A percentile compares a stretch with the other conserved stretches of the same genome.
These are phyloP conservation scores for Corella eumyota DNA, from an alignment of 23 tunicate species.

Conservation along the genomic window DNA sequence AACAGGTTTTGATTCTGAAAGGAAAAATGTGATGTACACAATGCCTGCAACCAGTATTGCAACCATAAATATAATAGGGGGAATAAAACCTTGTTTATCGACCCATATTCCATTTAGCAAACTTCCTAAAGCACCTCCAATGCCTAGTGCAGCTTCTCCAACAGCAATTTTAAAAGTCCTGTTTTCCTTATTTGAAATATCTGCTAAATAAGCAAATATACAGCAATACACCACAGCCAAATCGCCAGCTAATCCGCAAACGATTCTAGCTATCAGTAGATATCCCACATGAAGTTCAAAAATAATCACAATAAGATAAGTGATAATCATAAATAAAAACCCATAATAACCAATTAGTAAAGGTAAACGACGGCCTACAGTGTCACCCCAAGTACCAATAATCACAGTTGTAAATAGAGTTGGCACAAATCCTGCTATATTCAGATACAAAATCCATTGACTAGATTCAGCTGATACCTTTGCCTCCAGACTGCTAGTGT, in stretches of 20 bases:
- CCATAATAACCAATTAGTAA: constrained; percentile 26
- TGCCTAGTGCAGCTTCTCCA: background rate
- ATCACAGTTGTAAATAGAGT: constrained; percentile 33
- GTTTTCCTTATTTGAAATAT: background rate
- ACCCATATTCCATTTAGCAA: background rate
- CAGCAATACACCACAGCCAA: constrained; percentile 31
- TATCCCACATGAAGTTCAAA: constrained; percentile 14
- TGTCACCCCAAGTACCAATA: constrained; percentile 67
- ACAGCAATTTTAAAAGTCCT: constrained; percentile 2
- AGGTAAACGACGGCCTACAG: constrained; percentile 55
- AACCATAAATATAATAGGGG: too few relatives aligned
- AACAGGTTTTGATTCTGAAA: too few relatives aligned
- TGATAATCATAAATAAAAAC: constrained; percentile 18
- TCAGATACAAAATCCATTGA: constrained; percentile 38
- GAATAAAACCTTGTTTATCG: background rate
- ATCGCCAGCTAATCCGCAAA: constrained; percentile 63
- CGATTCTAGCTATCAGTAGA: constrained; percentile 34
- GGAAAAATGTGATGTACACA: too few relatives aligned
- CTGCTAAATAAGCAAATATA: constrained; percentile 7
- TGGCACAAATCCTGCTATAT: constrained; percentile 53
- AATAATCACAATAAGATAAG: constrained; percentile 25
- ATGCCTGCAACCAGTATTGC: too few relatives aligned
- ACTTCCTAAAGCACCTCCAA: background rate
- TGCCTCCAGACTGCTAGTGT: constrained; percentile 13
- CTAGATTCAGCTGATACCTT: constrained; percentile 44